A percentile compares a stretch with the other conserved stretches of the same genome.
phyloP scores from a whole-genome alignment of 1,140 invertebrate species.

The Hypsibius dujardini region DNA sequence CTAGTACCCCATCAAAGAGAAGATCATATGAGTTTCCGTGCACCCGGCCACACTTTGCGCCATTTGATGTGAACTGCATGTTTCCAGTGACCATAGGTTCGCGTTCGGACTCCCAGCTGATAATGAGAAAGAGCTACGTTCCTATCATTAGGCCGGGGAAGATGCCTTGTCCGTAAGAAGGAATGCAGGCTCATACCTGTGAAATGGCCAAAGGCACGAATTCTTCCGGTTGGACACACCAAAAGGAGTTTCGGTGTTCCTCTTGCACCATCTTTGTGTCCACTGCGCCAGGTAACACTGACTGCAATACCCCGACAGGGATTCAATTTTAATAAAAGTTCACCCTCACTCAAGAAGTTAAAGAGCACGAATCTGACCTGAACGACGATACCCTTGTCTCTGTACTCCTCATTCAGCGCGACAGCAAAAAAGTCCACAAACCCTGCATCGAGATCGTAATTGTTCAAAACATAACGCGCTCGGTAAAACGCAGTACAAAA shows the following conservation, averaged over 20 bases:
- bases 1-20: no score
- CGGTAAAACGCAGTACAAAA: neutral
- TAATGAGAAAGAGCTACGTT: neutral
- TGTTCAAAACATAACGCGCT: no score
- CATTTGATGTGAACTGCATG: constrained; percentile 3
- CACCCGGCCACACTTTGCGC: no score
- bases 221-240: neutral
- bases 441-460: neutral
- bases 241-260: neutral
- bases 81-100: constrained; percentile 16
- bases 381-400: neutral
- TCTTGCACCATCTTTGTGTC: constrained; percentile 12
- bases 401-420: constrained; percentile 11
- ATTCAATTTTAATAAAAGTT: no score
- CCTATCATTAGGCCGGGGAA: no score
- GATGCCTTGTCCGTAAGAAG: neutral
- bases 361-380: no score
- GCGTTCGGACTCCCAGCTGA: constrained; percentile 14
- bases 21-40: no score
- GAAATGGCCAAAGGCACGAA: neutral
- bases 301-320: no score
- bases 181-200: neutral
- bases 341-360: no score
- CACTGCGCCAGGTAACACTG: constrained; percentile 7
- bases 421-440: neutral